These are phyloP conservation scores for Nephrotoma flavescens DNA, from an alignment of 2,888 invertebrate species.

Conservation along the genomic window DNA sequence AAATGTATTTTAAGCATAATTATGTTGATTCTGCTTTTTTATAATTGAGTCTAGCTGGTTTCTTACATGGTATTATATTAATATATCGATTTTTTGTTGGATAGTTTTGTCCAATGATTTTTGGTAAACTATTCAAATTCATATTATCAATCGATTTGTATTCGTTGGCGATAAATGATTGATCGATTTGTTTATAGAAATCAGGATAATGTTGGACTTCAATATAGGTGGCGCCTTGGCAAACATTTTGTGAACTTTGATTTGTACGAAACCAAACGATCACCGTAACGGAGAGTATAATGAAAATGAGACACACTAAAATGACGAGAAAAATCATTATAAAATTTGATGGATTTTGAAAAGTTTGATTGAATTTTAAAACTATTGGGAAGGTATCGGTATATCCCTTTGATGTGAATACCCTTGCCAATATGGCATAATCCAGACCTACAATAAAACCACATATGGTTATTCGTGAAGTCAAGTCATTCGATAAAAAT, in stretches of 20 bases:
- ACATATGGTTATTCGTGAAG: too few relatives aligned
- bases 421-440: not conserved
- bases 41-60: not conserved
- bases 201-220: not conserved
- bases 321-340: not conserved
- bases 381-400: not conserved
- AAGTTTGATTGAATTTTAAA: not conserved
- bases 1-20: slow-evolving; percentile 13
- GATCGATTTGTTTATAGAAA: not conserved
- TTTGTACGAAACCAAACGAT: not conserved
- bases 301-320: not conserved
- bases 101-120: not conserved
- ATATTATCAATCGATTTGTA: not conserved
- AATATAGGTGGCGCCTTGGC: not conserved
- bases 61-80: slow-evolving; percentile 57
- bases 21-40: too few relatives aligned
- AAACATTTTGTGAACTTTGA: not conserved
- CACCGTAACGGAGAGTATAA: not conserved
- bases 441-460: not conserved
- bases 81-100: slow-evolving; percentile 49
- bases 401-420: not conserved
- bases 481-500: too few relatives aligned
- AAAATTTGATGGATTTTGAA: not conserved
- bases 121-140: not conserved
- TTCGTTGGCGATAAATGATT: not conserved